A percentile compares a stretch with the other conserved stretches of the same genome.
Evolutionary conservation across 2,888 invertebrate genomes (phyloP).

Genomic region (Tryphoninae sp.): DNA sequence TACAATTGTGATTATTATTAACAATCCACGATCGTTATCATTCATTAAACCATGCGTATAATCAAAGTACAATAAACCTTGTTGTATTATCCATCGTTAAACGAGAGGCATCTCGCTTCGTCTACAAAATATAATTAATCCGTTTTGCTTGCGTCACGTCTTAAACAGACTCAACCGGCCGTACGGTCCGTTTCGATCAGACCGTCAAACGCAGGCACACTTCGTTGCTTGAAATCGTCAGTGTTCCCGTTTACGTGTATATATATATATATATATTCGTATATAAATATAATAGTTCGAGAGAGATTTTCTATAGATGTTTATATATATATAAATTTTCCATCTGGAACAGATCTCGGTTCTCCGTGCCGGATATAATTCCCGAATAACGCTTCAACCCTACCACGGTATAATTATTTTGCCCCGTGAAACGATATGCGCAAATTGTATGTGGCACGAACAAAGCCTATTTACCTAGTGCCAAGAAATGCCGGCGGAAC

Average conservation of each 20-base stretch:
- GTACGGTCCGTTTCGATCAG: conserved; percentile 28
- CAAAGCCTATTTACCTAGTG: too few species aligned
- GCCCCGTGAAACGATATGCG: too few species aligned
- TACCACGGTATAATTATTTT: too few species aligned
- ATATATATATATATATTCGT: neutral
- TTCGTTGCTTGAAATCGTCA: conserved; percentile 1
- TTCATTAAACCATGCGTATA: too few species aligned
- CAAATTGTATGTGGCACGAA: too few species aligned
- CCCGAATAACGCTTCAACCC: too few species aligned
- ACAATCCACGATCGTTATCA: too few species aligned
- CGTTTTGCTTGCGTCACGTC: conserved; percentile 29
- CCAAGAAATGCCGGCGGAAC: too few species aligned
- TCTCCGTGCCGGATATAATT: too few species aligned
- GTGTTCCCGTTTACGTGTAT: neutral
- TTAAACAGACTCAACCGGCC: conserved; percentile 33
- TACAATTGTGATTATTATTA: too few species aligned
- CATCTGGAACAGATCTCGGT: too few species aligned
- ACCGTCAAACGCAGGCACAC: conserved; percentile 45
- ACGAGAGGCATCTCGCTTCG: neutral
- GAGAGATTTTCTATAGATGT: neutral
- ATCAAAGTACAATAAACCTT: neutral
- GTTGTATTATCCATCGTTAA: neutral
- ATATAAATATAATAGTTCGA: neutral
- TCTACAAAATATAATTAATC: conserved; percentile 44
- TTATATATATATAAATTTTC: neutral